Conservation (phyloP, 2,888 invertebrate genomes). For the Tenthredo scrophulariae region DNA sequence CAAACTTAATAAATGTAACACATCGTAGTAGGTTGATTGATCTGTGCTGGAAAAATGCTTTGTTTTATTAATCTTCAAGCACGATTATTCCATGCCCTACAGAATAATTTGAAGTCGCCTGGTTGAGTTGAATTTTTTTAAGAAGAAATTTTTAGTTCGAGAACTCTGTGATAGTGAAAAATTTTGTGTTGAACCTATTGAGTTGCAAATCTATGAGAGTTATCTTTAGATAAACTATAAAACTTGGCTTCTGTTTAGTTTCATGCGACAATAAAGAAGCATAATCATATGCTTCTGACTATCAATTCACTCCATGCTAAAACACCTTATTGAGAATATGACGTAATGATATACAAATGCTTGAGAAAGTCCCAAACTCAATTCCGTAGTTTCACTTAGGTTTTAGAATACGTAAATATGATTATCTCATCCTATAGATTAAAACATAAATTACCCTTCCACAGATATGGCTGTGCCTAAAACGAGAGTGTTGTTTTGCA, state of each 20-base stretch:
- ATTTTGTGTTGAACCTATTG: background rate
- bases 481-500: conserved; percentile 34
- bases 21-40: conserved; percentile 5
- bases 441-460: conserved; percentile 29
- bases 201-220: background rate
- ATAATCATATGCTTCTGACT: background rate
- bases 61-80: background rate
- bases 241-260: background rate
- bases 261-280: background rate
- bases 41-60: background rate
- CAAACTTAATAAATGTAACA: background rate
- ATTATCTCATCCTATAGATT: conserved; percentile 27
- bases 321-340: background rate
- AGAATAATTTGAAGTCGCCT: background rate
- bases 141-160: background rate
- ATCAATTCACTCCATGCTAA: background rate
- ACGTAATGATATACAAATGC: background rate
- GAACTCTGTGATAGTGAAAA: background rate
- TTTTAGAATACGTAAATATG: conserved; percentile 2
- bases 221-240: background rate
- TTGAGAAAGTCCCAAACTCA: background rate
- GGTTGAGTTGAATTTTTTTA: background rate
- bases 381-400: background rate
- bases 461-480: conserved; percentile 36
- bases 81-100: background rate